Percentiles rank a stretch among this genome's conserved stretches.
Evolutionary conservation across 2,113 vertebrate genomes (phyloP).

Genomic region (Danio rerio): DNA sequence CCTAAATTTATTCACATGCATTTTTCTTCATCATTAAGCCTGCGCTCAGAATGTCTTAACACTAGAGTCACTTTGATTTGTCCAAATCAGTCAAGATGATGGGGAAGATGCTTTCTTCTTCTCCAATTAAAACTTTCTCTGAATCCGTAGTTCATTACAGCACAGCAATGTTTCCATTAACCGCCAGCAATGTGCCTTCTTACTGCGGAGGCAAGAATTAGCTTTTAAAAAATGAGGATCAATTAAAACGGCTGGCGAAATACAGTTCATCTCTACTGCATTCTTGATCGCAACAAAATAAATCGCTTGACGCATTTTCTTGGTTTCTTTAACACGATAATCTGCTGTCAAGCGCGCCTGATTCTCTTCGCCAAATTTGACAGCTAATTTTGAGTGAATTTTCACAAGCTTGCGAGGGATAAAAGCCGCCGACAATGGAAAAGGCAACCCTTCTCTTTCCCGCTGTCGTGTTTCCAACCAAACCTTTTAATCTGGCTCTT

Average conservation of each 20-base stretch:
- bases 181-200: slow-evolving; percentile 38
- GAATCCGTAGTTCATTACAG: slow-evolving; percentile 66
- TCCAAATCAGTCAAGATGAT: slow-evolving; percentile 55
- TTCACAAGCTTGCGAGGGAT: slow-evolving; percentile 19
- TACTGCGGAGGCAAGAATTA: slow-evolving; percentile 14
- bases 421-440: slow-evolving; percentile 8
- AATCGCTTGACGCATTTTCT: slow-evolving; percentile 16
- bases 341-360: slow-evolving; percentile 13
- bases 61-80: slow-evolving; percentile 24
- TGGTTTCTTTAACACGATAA: slow-evolving; percentile 18
- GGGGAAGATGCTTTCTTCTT: slow-evolving; percentile 59
- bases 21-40: slow-evolving; percentile 53
- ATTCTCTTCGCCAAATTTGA: slow-evolving; percentile 22
- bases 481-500: slow-evolving; percentile 62
- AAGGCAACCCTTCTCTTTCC: slow-evolving; percentile 11
- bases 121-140: slow-evolving; percentile 70
- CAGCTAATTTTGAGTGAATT: slow-evolving; percentile 41
- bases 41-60: slow-evolving; percentile 38
- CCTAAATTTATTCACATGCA: not conserved
- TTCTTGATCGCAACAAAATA: slow-evolving; percentile 24
- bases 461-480: slow-evolving; percentile 36
- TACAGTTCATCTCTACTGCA: not conserved
- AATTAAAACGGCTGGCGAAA: slow-evolving; percentile 46
- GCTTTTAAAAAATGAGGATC: slow-evolving; percentile 34
- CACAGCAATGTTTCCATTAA: slow-evolving; percentile 65